Conservation (phyloP, 2,797 vertebrate species). For the Syngnathus rostellatus region DNA sequence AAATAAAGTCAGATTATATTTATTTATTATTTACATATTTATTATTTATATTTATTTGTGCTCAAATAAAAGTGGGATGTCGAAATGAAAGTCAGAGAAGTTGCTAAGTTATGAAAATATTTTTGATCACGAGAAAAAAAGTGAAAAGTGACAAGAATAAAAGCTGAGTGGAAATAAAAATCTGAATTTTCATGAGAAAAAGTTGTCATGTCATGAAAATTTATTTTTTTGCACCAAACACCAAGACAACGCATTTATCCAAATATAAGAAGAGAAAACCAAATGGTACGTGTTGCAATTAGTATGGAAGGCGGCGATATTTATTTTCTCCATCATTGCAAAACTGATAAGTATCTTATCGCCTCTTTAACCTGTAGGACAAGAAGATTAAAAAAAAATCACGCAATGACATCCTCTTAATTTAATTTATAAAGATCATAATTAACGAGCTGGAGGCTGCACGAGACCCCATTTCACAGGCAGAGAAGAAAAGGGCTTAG, state of each 20-base stretch:
- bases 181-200: no score
- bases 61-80: no score
- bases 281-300: conserved; percentile 31
- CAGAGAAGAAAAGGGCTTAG: conserved; percentile 56
- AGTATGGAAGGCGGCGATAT: conserved; percentile 35
- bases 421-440: conserved; percentile 77
- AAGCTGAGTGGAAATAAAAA: no score
- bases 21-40: no score
- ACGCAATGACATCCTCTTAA: conserved; percentile 67
- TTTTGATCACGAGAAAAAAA: no score
- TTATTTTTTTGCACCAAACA: no score
- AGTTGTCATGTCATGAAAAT: no score
- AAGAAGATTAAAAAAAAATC: conserved; percentile 52
- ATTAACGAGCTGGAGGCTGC: conserved; percentile 71
- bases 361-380: conserved; percentile 60
- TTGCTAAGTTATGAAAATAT: no score
- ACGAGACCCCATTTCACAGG: conserved; percentile 61
- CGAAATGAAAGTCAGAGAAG: no score
- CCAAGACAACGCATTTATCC: conserved; percentile 7
- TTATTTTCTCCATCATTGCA: conserved; percentile 32
- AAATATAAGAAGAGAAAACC: conserved; percentile 12
- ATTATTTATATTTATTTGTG: no score
- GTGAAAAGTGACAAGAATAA: no score
- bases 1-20: no score
- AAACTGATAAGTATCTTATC: conserved; percentile 60